phyloP scores from a whole-genome alignment of 2,113 vertebrate species.

The Tamias sibiricus region DNA sequence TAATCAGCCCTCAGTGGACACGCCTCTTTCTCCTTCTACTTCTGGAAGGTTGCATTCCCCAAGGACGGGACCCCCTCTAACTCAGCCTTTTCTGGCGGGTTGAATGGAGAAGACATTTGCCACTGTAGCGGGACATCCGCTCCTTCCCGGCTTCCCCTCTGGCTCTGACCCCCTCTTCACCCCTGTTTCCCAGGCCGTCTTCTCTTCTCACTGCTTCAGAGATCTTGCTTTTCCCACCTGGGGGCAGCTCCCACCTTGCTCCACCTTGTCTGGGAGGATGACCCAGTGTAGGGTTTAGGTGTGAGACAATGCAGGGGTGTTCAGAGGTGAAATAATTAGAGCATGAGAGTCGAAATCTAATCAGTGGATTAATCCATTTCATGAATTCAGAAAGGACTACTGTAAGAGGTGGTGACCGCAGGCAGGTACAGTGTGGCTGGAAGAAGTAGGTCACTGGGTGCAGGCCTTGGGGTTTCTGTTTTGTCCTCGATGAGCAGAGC shows the following conservation, averaged over 20 bases:
- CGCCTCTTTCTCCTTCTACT: background rate
- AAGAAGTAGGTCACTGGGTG: no score
- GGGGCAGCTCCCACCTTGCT: background rate
- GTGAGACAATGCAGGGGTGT: no score
- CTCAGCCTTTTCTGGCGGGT: background rate
- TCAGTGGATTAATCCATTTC: no score
- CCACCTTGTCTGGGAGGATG: background rate
- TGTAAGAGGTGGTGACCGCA: no score
- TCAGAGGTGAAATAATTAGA: no score
- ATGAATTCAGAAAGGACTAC: no score
- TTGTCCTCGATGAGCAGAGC: no score
- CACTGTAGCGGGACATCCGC: background rate
- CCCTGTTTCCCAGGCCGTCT: background rate
- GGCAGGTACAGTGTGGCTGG: no score
- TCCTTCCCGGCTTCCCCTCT: fast-evolving
- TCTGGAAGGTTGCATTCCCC: background rate
- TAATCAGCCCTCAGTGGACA: background rate
- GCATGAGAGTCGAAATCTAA: no score
- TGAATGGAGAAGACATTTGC: background rate
- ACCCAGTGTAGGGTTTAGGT: no score
- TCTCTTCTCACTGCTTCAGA: background rate
- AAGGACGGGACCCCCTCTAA: background rate
- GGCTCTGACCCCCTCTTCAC: background rate
- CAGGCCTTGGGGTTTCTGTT: no score
- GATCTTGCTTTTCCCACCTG: background rate